Base-by-base conservation (phyloP, 2,113 vertebrate species). In the Lamprologus lemairii region DNA sequence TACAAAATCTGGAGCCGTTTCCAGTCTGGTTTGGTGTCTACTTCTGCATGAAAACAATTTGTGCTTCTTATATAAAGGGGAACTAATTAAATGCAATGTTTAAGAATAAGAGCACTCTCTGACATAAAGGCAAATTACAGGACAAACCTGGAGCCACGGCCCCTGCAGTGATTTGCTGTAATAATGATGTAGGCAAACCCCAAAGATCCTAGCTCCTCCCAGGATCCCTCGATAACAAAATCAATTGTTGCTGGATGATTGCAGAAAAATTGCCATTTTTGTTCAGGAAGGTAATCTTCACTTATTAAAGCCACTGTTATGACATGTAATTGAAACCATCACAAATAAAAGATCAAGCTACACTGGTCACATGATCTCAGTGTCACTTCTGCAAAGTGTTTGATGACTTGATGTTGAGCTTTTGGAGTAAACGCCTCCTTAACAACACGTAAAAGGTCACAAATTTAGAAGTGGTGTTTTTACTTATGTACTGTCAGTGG, bases 111-210 rank as follows among this genome's bases (percentile, higher is more conserved):
- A 73, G 13, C 12, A 16, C 37, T 45, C 40, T 23, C 65, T 73
- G 37, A 73, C 21, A 42, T 16, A 45, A 16, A 26, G 21, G n/a
- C 37, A 26, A 73, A 26, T 73, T 45, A 42, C 11, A 42, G n/a
- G 37, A 42, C 7, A 42, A 6, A 71, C 7, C 65, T 71, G 65
- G 12, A 71, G 37, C n/a, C 5, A 0, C 2, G 3, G 37, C 65
- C 37, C 65, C 2, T 45, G 37, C 37, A 1, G 7, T 2, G 12
- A 71, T 33, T 6, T 33, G 28, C 6, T 17, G 16, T 31, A 63
- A 0, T 17, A 4, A 33, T 42, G 65, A 0, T 42, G n/a, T 23
- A 42, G 37, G 65, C 12, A 0, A 71, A 0, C 65, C 1, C 35
- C 3, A 0, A 71, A 14, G n/a, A 4, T 23, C 26, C 26, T 60